Conservation (phyloP, 2,888 invertebrate genomes). For the Patella ulyssiponensis region DNA sequence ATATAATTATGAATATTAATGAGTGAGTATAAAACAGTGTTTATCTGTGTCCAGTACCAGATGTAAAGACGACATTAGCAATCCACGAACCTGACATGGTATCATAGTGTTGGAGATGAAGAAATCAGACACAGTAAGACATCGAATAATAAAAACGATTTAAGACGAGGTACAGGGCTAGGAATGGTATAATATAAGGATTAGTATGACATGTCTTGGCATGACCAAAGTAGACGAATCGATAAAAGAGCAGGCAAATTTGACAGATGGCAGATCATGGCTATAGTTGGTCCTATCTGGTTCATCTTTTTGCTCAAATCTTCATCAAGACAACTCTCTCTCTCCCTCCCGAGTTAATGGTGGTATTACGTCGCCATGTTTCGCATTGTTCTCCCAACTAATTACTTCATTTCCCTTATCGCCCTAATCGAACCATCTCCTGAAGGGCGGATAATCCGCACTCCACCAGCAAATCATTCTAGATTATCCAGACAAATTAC, state of each 20-base stretch:
- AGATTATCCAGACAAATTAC: conserved; percentile 13
- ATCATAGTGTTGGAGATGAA: too few species aligned
- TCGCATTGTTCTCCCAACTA: background rate
- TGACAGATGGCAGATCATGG: conserved; percentile 7
- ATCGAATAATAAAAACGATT: too few species aligned
- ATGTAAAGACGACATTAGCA: too few species aligned
- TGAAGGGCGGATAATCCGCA: conserved; percentile 11
- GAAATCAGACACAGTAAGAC: too few species aligned
- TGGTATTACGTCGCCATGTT: background rate
- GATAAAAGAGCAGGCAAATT: background rate
- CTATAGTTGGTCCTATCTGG: too few species aligned
- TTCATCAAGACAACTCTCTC: conserved; percentile 1
- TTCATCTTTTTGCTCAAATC: background rate
- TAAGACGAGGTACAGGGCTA: background rate
- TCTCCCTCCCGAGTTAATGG: background rate
- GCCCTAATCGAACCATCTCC: background rate
- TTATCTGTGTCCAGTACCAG: too few species aligned
- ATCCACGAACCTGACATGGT: too few species aligned
- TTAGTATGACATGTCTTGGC: conserved; percentile 1
- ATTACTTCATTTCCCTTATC: conserved; percentile 9
- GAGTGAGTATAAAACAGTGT: too few species aligned
- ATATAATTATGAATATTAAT: too few species aligned
- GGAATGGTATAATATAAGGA: background rate
- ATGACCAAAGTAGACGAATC: background rate
- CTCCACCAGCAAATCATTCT: background rate